A percentile compares a stretch with the other conserved stretches of the same genome.
Evolutionary conservation across 2,888 invertebrate species (phyloP).

Genomic region (Eupithecia insigniata): DNA sequence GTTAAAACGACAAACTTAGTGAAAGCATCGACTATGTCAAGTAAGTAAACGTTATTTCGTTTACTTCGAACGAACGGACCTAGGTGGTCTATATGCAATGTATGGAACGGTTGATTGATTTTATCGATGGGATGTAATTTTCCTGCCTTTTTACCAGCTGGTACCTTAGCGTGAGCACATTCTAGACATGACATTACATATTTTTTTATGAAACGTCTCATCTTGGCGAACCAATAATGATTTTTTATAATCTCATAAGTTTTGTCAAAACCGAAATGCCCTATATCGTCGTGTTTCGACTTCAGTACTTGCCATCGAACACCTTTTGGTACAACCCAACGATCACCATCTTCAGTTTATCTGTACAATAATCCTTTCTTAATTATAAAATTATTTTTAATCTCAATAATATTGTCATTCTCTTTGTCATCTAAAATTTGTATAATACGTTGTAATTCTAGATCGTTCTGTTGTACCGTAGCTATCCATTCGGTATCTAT

Average conservation of each 20-base stretch:
- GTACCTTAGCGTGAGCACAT: not conserved
- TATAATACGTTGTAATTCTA: too few species aligned
- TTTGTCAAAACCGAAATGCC: constrained; percentile 12
- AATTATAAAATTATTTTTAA: constrained; percentile 4
- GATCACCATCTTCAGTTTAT: not conserved
- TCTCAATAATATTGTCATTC: not conserved
- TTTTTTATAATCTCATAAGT: not conserved
- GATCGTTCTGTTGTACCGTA: too few species aligned
- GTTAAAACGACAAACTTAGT: constrained; percentile 17
- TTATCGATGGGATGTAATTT: constrained; percentile 17
- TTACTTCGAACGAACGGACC: constrained; percentile 30
- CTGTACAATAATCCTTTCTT: not conserved
- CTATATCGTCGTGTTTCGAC: constrained; percentile 3
- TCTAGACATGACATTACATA: too few species aligned
- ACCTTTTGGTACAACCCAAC: constrained; percentile 8
- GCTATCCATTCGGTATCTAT: too few species aligned
- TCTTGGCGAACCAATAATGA: constrained; percentile 11
- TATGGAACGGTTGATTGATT: constrained; percentile 14
- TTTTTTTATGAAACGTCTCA: constrained; percentile 11
- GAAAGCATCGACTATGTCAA: constrained; percentile 24
- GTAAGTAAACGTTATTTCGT: constrained; percentile 14
- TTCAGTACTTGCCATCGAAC: constrained; percentile 3
- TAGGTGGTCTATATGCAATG: constrained; percentile 17
- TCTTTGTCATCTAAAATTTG: too few species aligned
- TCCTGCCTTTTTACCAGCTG: constrained; percentile 9